Evolutionary conservation across 2,797 vertebrate genomes (phyloP).

Genomic region (Gallinago solitaria): DNA sequence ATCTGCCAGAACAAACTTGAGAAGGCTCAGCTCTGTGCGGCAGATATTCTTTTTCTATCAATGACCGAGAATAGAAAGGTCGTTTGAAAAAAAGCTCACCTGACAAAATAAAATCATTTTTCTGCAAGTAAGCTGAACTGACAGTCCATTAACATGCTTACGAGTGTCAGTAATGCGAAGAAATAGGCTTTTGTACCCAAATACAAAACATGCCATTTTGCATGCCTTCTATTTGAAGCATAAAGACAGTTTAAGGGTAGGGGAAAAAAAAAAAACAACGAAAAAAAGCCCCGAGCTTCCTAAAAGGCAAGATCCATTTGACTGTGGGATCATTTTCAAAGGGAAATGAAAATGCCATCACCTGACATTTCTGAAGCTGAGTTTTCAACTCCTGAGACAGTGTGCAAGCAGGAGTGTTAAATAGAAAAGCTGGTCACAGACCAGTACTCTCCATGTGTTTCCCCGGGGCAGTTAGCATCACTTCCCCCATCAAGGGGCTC

Average conservation of each 20-base stretch:
- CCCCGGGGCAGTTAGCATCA: neutral
- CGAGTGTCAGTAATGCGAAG: neutral
- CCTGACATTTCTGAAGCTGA: slow-evolving; percentile 57
- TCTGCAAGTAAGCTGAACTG: neutral
- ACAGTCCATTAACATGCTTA: neutral
- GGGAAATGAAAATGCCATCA: slow-evolving; percentile 58
- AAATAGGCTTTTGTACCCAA: neutral
- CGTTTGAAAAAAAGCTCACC: neutral
- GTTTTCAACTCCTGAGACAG: slow-evolving; percentile 36
- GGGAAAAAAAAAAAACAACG: too few relatives aligned
- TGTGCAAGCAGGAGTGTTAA: slow-evolving; percentile 6
- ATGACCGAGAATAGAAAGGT: neutral
- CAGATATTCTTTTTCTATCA: neutral
- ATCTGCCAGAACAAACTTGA: neutral
- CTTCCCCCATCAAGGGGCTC: neutral
- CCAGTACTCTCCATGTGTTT: neutral
- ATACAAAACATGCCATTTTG: neutral
- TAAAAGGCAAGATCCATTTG: neutral
- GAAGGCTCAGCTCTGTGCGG: neutral
- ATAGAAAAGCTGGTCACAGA: slow-evolving; percentile 12
- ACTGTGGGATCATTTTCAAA: slow-evolving; percentile 30
- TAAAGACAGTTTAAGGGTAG: neutral
- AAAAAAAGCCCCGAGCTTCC: neutral
- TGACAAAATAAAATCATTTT: neutral
- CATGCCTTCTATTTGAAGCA: neutral